Evolutionary conservation across 2,113 vertebrate species (phyloP).

Genomic region (Hassar affinis): DNA sequence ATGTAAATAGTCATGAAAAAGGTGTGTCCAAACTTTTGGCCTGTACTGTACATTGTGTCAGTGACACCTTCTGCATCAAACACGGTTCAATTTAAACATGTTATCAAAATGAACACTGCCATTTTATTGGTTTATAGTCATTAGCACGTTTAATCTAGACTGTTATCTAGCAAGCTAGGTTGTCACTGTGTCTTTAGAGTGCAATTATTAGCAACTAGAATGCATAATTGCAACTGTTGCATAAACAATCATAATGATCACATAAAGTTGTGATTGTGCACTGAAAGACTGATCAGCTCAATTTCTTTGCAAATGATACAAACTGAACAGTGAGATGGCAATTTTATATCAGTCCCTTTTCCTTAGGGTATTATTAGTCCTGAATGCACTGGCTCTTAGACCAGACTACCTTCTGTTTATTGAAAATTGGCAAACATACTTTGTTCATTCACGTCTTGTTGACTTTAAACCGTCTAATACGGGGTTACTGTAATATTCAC

Average conservation of each 20-base stretch:
- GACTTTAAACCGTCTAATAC: not conserved
- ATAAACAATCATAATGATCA: not conserved
- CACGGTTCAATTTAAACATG: not conserved
- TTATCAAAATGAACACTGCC: not conserved
- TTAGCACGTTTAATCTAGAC: not conserved
- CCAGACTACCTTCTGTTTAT: not conserved
- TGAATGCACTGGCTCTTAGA: not conserved
- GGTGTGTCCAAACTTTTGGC: too few relatives aligned
- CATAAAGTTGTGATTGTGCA: not conserved
- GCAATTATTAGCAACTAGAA: not conserved
- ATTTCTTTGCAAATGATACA: not conserved
- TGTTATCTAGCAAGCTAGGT: not conserved
- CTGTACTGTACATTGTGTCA: too few relatives aligned
- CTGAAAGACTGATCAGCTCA: not conserved
- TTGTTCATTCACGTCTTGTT: not conserved
- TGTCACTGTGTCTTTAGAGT: not conserved
- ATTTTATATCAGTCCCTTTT: not conserved
- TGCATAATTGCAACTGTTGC: not conserved
- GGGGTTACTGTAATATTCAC: not conserved
- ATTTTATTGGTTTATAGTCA: not conserved
- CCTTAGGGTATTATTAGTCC: not conserved
- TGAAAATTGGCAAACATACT: not conserved
- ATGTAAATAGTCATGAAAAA: too few relatives aligned
- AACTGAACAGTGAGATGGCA: not conserved
- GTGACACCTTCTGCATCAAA: too few relatives aligned